These are phyloP conservation scores for Sylvilagus floridanus DNA, from an alignment of 2,797 vertebrate species.

Conservation along the genomic window DNA sequence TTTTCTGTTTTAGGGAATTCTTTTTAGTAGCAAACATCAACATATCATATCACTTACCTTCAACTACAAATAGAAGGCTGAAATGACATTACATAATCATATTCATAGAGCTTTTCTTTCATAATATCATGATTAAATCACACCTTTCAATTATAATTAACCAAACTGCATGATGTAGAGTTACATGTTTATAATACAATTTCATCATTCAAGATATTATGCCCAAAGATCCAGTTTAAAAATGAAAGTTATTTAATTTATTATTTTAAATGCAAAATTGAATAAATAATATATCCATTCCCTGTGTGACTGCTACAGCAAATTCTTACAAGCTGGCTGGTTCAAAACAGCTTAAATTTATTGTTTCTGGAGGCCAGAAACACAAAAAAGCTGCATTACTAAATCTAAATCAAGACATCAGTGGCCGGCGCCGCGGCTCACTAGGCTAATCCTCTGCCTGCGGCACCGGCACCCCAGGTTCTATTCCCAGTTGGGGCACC, in stretches of 20 bases:
- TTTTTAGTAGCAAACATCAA: background rate
- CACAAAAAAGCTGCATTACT: background rate
- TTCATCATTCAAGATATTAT: conserved; percentile 35
- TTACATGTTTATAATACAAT: background rate
- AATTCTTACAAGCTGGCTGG: background rate
- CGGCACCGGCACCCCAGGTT: too few species aligned
- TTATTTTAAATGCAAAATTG: conserved; percentile 7
- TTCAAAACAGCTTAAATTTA: conserved; percentile 29
- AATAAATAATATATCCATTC: conserved; percentile 16
- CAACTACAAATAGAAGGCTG: background rate
- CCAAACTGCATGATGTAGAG: background rate
- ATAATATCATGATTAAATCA: background rate
- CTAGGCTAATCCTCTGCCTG: too few species aligned
- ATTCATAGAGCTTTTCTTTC: background rate
- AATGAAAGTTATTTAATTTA: conserved; percentile 23
- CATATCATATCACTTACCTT: background rate
- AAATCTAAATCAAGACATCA: background rate
- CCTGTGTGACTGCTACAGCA: background rate
- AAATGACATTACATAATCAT: background rate
- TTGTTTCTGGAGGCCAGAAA: background rate
- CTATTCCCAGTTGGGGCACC: too few species aligned
- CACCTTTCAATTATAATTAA: background rate
- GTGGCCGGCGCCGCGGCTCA: too few species aligned
- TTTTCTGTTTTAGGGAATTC: background rate
- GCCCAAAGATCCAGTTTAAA: conserved; percentile 21